phyloP scores from a whole-genome alignment of 2,888 invertebrate genomes.

The Sphinx pinastri region DNA sequence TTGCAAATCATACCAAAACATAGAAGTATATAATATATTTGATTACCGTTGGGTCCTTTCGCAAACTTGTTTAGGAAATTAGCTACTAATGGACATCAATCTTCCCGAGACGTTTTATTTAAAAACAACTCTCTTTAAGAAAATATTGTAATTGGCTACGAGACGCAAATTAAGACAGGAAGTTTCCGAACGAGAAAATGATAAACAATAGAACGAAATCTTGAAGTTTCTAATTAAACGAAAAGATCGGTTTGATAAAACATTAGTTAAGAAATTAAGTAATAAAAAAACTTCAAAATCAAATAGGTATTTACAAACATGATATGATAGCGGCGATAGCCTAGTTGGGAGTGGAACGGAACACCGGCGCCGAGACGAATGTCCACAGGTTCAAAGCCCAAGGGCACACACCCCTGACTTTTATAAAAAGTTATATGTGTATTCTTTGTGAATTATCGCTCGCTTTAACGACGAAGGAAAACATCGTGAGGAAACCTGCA shows the following conservation, averaged over 20 bases:
- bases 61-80: slow-evolving; percentile 61
- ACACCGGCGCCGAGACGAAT: too few relatives aligned
- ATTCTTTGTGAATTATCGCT: too few relatives aligned
- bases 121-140: slow-evolving; percentile 55
- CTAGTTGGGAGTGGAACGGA: too few relatives aligned
- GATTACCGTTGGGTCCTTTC: slow-evolving; percentile 48
- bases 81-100: slow-evolving; percentile 69
- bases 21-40: slow-evolving; percentile 40
- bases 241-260: slow-evolving; percentile 2
- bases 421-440: too few relatives aligned
- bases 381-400: too few relatives aligned
- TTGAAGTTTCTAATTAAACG: slow-evolving; percentile 25
- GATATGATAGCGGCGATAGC: too few relatives aligned
- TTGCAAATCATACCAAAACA: slow-evolving; percentile 29
- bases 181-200: slow-evolving; percentile 56
- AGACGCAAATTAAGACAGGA: slow-evolving; percentile 65
- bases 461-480: too few relatives aligned
- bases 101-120: slow-evolving; percentile 60
- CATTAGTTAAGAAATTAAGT: background rate
- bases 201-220: slow-evolving; percentile 46
- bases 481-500: too few relatives aligned
- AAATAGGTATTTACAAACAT: too few relatives aligned
- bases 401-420: too few relatives aligned
- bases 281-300: background rate
- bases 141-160: slow-evolving; percentile 66